Conservation (phyloP, 2,888 invertebrate genomes). For the Acanthosepion lycidas region DNA sequence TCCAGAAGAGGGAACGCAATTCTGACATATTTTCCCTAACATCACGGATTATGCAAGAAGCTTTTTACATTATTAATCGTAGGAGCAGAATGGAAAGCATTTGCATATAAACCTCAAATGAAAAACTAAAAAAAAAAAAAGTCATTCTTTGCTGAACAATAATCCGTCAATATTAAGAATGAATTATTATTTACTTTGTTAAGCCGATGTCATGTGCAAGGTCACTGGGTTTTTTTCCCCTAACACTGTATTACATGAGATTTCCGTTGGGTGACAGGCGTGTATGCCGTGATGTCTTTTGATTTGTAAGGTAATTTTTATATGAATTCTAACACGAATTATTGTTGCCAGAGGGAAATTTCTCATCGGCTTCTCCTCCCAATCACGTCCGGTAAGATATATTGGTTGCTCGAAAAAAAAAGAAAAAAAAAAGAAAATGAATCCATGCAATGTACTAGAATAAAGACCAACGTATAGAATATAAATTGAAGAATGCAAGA, state of each 20-base stretch:
- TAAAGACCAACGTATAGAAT: background rate
- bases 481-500: background rate
- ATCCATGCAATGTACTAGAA: background rate
- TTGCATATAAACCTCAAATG: too few relatives aligned
- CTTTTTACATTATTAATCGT: too few relatives aligned
- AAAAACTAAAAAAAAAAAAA: background rate
- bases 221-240: background rate
- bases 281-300: background rate
- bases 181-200: background rate
- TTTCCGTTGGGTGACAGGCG: background rate
- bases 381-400: background rate
- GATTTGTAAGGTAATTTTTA: background rate
- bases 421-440: too few relatives aligned
- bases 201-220: background rate
- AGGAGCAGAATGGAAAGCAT: too few relatives aligned
- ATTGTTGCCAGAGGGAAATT: rapidly evolving
- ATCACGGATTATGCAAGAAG: too few relatives aligned
- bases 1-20: too few relatives aligned
- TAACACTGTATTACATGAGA: background rate
- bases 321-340: background rate
- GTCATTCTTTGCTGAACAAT: background rate
- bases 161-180: background rate
- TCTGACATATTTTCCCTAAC: too few relatives aligned
- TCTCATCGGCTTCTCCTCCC: background rate
- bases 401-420: background rate